phyloP scores from a whole-genome alignment of 1,140 invertebrate genomes.

The Cherax quadricarinatus region DNA sequence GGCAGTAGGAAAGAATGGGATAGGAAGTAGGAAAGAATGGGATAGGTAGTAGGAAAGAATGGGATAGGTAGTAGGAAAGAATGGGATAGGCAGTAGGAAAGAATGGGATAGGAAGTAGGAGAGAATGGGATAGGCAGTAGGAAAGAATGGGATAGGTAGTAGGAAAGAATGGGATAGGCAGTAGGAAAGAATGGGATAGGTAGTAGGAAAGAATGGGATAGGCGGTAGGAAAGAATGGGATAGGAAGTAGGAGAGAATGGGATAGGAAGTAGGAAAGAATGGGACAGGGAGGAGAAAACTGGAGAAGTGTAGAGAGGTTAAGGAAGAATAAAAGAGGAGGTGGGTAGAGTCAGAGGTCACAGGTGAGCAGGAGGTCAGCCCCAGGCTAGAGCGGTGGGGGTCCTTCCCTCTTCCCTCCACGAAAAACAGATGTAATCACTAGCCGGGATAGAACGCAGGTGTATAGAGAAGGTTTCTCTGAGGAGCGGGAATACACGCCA shows the following conservation, averaged over 20 bases:
- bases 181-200: not conserved
- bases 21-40: too few relatives aligned
- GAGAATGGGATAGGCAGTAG: conserved; percentile 16
- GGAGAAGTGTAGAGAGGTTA: not conserved
- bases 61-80: too few relatives aligned
- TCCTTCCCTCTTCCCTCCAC: too few relatives aligned
- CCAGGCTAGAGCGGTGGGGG: too few relatives aligned
- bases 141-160: conserved; percentile 2
- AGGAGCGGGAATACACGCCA: too few relatives aligned
- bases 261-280: not conserved
- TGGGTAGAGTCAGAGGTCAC: not conserved
- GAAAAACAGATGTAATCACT: too few relatives aligned
- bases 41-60: too few relatives aligned
- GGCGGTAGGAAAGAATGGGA: not conserved
- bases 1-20: too few relatives aligned
- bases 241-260: not conserved
- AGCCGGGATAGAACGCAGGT: too few relatives aligned
- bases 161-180: not conserved
- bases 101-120: not conserved
- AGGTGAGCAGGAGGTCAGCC: too few relatives aligned
- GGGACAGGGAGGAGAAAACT: not conserved
- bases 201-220: not conserved
- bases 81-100: too few relatives aligned
- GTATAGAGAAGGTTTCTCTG: too few relatives aligned
- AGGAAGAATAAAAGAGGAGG: not conserved